Base-by-base conservation (phyloP, 2,888 invertebrate species). In the Clanis bilineata region DNA sequence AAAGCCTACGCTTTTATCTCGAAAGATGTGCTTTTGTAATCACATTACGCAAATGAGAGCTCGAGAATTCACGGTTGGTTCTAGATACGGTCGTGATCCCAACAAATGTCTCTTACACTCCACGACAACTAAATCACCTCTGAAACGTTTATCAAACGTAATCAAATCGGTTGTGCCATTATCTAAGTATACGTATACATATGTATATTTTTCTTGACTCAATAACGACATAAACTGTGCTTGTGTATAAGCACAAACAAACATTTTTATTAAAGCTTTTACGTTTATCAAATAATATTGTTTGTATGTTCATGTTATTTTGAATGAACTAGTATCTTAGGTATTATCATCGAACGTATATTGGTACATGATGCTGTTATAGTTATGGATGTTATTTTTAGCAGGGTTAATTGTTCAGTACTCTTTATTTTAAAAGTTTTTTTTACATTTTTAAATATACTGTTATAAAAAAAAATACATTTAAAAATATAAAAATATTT, bases 21-120 rank as follows among this genome's bases (percentile, higher is more conserved):
- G 71, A 83, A 86, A 84, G 90, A 90, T 90, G 88, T 90, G 88
- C 90, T 89, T 90, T 90, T 90, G 90, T 90, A 90, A 90, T 90
- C 89, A 90, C 90, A 90, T 90, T 90, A 90, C 88, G 89, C 83
- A 90, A 90, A 90, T 89, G 89, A 88, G 88, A 87, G 82, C 83
- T 83, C 77, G 80, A 83, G 83, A 80, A 87, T 88, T 87, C 86
- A 86, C 84, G 86, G 85, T 80, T 81, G 86, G 83, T 80, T 83
- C 85, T 77, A 82, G 85, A 85, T 83, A 83, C 84, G 88, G 84
- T 85, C 86, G 83, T 84, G 88, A 87, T 86, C 88, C 83, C 86
- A 74, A 84, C 88, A 84, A 87, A 88, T 85, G 86, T 84, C 83
- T 80, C 78, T 77, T 82, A 83, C 82, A 82, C 80, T 82, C 77